Base-by-base conservation (phyloP, 2,888 invertebrate genomes). In the Melikaiella ostensackeni region DNA sequence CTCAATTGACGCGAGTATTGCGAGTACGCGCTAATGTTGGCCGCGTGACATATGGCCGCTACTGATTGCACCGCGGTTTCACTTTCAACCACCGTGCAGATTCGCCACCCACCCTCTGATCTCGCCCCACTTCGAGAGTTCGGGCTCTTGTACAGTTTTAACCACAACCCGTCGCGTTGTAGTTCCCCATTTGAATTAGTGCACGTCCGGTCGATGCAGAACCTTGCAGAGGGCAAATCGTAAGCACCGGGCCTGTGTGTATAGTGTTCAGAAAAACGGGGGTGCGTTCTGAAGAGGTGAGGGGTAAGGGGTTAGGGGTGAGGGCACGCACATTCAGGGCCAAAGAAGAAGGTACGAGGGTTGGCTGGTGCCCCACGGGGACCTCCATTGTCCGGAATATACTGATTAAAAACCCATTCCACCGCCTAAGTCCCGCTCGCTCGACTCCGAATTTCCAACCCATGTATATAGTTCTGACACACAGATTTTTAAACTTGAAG, bases 331-430 rank as follows among this genome's bases (percentile, higher is more conserved):
- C 78, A 82, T 81, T 82, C 85, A 84, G 83, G 84, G 85, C 84
- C 84, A 86, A 87, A 86, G 85, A 87, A 86, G 86, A 85, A 85
- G 87, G 83, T 86, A 86, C 82, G 85, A 86, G 85, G 86, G 85
- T 85, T 79, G 87, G 84, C 81, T 82, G 85, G 84, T 84, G 85
- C 88, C 88, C 89, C 88, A 88, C 84, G 85, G 89, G 89, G 88
- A 86, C 83, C 83, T 80, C 89, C 84, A 90, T 90, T 90, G 90
- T 90, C 88, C 88, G 86, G 88, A 86, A 88, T 88, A 88, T 88
- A 88, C 88, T 90, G 90, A 90, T 90, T 90, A 90, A 90, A 90
- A 90, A 89, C 89, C 90, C 90, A 90, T 90, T 89, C 90, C 88
- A 62, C 85, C 80, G 79, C 81, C 83, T 84, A 83, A 82, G 75